Conservation (phyloP, 2,888 invertebrate genomes). For the Temnothorax unifasciatus region DNA sequence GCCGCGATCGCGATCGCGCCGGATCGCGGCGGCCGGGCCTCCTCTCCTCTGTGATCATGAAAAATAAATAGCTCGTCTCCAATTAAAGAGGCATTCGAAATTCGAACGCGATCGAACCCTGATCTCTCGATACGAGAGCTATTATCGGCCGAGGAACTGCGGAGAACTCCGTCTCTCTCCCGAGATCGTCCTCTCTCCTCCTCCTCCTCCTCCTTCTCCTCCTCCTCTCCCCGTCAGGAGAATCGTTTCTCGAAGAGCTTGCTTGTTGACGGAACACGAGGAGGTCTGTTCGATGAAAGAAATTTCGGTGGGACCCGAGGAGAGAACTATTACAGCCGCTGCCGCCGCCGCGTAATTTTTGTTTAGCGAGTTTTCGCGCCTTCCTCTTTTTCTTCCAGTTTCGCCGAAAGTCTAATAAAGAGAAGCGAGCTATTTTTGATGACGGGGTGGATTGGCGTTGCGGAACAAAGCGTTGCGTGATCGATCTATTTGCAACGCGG, state of each 20-base stretch:
- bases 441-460: slow-evolving; percentile 2
- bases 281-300: slow-evolving; percentile 6
- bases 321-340: background rate
- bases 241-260: slow-evolving; percentile 11
- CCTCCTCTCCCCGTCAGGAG: no score
- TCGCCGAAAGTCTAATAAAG: slow-evolving; percentile 25
- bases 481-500: slow-evolving; percentile 41
- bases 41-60: slow-evolving; percentile 47
- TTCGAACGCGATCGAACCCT: slow-evolving; percentile 12
- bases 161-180: background rate
- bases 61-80: slow-evolving; percentile 47
- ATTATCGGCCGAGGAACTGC: slow-evolving; percentile 28
- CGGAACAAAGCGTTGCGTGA: slow-evolving; percentile 20
- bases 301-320: background rate
- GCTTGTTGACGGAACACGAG: slow-evolving; percentile 28
- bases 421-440: slow-evolving; percentile 37
- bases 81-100: slow-evolving; percentile 45
- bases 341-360: slow-evolving; percentile 13
- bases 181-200: background rate
- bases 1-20: slow-evolving; percentile 45
- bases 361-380: background rate
- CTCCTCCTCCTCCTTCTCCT: no score
- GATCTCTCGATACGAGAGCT: background rate
- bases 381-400: background rate
- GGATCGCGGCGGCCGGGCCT: slow-evolving; percentile 37